Conservation (phyloP, 2,113 vertebrate species). For the Triplophysa siluroides region DNA sequence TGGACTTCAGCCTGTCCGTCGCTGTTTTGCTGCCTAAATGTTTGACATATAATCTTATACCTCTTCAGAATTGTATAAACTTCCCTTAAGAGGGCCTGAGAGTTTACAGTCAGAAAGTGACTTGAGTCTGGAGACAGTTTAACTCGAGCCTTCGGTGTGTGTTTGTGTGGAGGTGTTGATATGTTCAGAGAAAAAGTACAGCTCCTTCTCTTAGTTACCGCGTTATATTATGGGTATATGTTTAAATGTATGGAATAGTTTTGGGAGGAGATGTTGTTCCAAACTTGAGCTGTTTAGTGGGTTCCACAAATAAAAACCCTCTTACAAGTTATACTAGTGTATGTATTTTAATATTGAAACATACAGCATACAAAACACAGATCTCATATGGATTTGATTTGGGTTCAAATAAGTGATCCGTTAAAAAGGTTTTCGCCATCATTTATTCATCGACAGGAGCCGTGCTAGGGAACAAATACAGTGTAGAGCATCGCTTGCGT, state of each 20-base stretch:
- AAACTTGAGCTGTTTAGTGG: neutral
- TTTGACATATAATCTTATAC: neutral
- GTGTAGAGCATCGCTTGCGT: neutral
- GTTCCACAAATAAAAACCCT: neutral
- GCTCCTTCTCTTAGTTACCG: conserved; percentile 13
- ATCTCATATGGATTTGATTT: neutral
- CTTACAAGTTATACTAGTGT: neutral
- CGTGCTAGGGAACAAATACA: no score
- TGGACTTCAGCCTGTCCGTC: conserved; percentile 10
- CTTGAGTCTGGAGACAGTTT: conserved; percentile 24
- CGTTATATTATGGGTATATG: neutral
- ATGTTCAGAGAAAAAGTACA: conserved; percentile 22
- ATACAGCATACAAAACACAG: neutral
- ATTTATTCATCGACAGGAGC: neutral
- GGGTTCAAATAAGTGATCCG: neutral
- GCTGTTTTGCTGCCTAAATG: neutral
- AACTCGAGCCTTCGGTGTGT: conserved; percentile 11
- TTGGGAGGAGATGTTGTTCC: neutral
- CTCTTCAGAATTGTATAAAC: conserved; percentile 3
- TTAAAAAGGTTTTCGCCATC: neutral
- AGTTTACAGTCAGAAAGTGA: conserved; percentile 26
- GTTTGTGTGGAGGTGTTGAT: neutral
- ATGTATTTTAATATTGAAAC: neutral
- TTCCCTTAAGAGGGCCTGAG: neutral
- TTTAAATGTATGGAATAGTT: conserved; percentile 8